Evolutionary conservation across 2,113 vertebrate species (phyloP).

Genomic region (Bujurquina vittata): DNA sequence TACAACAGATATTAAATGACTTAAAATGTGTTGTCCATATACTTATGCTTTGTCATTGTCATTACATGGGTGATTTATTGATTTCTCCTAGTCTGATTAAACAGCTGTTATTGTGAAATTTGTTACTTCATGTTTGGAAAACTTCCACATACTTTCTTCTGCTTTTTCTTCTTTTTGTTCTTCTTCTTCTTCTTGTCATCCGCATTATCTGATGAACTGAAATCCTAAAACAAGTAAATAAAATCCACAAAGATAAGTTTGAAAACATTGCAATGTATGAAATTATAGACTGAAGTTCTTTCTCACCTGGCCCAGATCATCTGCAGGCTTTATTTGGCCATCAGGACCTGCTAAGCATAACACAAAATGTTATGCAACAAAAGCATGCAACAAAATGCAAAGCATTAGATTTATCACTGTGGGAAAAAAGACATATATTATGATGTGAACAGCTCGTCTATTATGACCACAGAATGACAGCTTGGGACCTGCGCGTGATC

Average conservation of each 20-base stretch:
- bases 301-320: conserved; percentile 14
- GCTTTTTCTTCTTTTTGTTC: conserved; percentile 4
- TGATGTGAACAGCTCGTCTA: background rate
- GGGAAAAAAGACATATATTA: background rate
- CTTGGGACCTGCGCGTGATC: too few species aligned
- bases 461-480: background rate
- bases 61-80: background rate
- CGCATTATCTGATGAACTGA: conserved; percentile 1
- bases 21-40: background rate
- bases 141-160: background rate
- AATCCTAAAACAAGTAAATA: conserved; percentile 1
- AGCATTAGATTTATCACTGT: background rate
- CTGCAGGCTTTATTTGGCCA: background rate
- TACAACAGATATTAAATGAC: background rate
- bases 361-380: too few species aligned
- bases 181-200: conserved; percentile 46
- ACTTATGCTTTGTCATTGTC: background rate
- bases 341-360: conserved; percentile 19
- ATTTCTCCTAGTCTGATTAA: background rate
- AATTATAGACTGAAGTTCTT: background rate
- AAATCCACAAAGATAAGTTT: background rate
- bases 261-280: background rate
- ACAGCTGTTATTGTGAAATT: background rate
- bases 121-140: background rate
- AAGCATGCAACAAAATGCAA: background rate